Conservation (phyloP, 2,113 vertebrate genomes). For the Suricata suricatta region DNA sequence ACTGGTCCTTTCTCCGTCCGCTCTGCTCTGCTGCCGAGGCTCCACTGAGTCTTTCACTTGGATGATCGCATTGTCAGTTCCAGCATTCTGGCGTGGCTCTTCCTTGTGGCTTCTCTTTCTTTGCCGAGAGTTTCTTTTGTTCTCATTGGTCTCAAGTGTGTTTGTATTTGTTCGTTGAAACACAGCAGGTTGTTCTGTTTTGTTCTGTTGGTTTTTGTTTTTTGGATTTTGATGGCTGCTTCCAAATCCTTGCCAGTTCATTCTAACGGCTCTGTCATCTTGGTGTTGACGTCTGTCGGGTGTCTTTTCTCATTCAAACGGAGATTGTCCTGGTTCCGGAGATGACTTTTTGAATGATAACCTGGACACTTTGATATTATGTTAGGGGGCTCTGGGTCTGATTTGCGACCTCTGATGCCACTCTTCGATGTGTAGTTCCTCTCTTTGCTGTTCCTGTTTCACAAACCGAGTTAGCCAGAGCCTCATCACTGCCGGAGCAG, state of each 20-base stretch:
- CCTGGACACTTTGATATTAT: not conserved
- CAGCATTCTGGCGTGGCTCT: not conserved
- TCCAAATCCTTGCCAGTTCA: not conserved
- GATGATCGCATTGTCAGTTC: not conserved
- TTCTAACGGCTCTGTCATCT: not conserved
- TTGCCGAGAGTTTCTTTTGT: not conserved
- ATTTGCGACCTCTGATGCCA: not conserved
- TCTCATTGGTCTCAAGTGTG: not conserved
- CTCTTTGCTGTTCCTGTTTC: not conserved
- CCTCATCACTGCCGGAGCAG: not conserved
- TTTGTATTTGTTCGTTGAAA: not conserved
- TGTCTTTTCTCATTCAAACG: not conserved
- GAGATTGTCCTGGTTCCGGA: not conserved
- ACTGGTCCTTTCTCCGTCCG: not conserved
- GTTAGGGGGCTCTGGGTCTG: not conserved
- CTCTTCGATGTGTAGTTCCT: not conserved
- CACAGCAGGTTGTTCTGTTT: not conserved
- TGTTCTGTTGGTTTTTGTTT: not conserved
- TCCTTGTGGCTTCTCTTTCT: not conserved
- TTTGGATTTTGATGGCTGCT: not conserved
- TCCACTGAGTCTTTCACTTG: not conserved
- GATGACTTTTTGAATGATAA: not conserved
- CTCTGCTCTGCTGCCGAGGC: not conserved
- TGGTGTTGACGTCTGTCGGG: not conserved
- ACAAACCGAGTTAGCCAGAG: not conserved